Conservation (phyloP, 1,140 invertebrate species). For the Drosophila melanica region DNA sequence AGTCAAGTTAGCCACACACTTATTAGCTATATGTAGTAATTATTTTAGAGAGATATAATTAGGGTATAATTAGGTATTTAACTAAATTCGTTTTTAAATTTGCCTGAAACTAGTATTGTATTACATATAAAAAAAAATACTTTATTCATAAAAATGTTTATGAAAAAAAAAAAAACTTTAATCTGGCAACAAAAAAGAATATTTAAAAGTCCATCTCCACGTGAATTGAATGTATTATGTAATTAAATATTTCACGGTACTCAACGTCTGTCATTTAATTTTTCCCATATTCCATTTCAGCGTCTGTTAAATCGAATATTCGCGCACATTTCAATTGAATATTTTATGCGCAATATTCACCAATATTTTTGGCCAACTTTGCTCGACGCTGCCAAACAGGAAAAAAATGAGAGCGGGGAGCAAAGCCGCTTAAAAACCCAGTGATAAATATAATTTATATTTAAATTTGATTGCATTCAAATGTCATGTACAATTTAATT, state of each 20-base stretch:
- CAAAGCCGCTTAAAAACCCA: constrained; percentile 4
- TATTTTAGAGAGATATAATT: too few species aligned
- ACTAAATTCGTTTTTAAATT: too few species aligned
- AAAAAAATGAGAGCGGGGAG: not conserved
- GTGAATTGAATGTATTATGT: not conserved
- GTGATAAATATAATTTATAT: constrained; percentile 37
- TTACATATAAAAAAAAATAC: too few species aligned
- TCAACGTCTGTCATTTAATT: constrained; percentile 14
- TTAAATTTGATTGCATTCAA: constrained; percentile 70
- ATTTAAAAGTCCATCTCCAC: too few species aligned
- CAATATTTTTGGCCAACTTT: constrained; percentile 15
- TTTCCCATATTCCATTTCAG: constrained; percentile 24
- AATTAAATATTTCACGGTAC: not conserved
- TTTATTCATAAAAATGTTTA: not conserved
- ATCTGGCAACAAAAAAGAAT: not conserved
- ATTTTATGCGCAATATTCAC: constrained; percentile 23
- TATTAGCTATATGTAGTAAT: too few species aligned
- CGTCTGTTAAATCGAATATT: constrained; percentile 28
- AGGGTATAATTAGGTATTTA: too few species aligned
- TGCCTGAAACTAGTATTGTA: too few species aligned
- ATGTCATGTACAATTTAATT: constrained; percentile 66
- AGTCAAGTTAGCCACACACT: not conserved
- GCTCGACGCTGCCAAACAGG: too few species aligned
- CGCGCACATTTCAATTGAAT: constrained; percentile 32
- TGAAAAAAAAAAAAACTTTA: not conserved